Evolutionary conservation across 2,797 vertebrate genomes (phyloP), one percentile per base, ranked within the genome.

Genomic region (Okamejei kenojei): DNA sequence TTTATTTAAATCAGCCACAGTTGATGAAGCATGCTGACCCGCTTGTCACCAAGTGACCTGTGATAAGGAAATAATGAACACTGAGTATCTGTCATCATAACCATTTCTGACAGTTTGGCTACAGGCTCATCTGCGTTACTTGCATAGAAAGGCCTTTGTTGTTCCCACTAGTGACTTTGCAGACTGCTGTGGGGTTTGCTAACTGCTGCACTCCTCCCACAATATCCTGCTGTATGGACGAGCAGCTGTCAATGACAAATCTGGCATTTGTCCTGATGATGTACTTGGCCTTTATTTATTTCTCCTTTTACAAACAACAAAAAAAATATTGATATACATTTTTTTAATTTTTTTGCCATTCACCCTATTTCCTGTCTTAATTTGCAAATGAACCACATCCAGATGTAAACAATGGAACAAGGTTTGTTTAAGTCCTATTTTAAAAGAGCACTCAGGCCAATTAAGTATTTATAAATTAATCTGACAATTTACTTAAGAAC

Each of bases 11-110:
- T 94, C 94, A 95, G 95, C 93, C 96, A 96, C 97, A 96, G 96
- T 96, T 96, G 95, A 96, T 97, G 97, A 97, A 97, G 97, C 97
- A 96, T 94, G 96, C 96, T 98, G 98, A 98, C 98, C 98, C 97
- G 97, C 98, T 97, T 99, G 98, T 98, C 97, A 97, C 96, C 98
- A 98, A 97, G 96, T 99, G 98, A 98, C 98, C 98, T 98, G 98
- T 98, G 98, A 98, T 97, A 97, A 96, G 97, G 97, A 98, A 98
- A 98, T 98, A 98, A 98, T 98, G 98, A 99, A 98, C 98, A 98
- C 98, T 98, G 98, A 98, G 98, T 97, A 96, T 97, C 97, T 97
- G 97, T 99, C 98, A 98, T 96, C 96, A 95, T 99, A 99, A 99
- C 97, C 95, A 96, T 95, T 97, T 97, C 97, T 98, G 98, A 99